phyloP scores from a whole-genome alignment of 2,113 vertebrate genomes.

The Porphyrio hochstetteri region DNA sequence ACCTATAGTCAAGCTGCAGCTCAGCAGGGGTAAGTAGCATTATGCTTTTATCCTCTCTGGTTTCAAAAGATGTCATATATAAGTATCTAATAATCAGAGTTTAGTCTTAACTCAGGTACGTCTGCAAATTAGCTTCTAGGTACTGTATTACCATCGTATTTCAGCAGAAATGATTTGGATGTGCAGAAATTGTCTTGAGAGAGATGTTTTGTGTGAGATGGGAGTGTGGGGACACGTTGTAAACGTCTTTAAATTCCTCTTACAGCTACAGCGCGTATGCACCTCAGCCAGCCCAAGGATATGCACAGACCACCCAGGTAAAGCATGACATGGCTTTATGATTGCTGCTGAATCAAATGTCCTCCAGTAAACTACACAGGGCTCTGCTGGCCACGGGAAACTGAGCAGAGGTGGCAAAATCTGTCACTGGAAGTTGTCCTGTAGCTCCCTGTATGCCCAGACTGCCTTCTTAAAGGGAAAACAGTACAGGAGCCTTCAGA shows the following conservation, averaged over 20 bases:
- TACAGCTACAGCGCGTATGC: slow-evolving; percentile 93
- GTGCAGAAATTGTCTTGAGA: neutral
- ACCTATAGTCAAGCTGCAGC: slow-evolving; percentile 91
- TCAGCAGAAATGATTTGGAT: neutral
- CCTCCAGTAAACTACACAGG: neutral
- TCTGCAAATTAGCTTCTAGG: neutral
- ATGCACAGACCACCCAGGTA: slow-evolving; percentile 95
- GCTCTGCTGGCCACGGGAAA: neutral
- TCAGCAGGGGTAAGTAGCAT: slow-evolving; percentile 90
- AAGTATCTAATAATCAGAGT: neutral
- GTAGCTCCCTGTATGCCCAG: neutral
- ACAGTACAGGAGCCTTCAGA: neutral
- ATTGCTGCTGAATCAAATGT: neutral
- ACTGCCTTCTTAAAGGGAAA: neutral
- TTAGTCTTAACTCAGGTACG: neutral
- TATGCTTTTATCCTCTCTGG: neutral
- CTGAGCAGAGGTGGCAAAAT: neutral
- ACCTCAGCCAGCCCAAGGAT: slow-evolving; percentile 91
- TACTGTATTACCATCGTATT: neutral
- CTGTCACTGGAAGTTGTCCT: neutral
- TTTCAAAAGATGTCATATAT: neutral
- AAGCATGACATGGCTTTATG: neutral
- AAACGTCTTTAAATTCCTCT: slow-evolving; percentile 41
- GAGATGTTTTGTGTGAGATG: accelerated
- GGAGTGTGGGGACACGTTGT: neutral